phyloP scores from a whole-genome alignment of 2,113 vertebrate species.

The Lichenostomus cassidix region DNA sequence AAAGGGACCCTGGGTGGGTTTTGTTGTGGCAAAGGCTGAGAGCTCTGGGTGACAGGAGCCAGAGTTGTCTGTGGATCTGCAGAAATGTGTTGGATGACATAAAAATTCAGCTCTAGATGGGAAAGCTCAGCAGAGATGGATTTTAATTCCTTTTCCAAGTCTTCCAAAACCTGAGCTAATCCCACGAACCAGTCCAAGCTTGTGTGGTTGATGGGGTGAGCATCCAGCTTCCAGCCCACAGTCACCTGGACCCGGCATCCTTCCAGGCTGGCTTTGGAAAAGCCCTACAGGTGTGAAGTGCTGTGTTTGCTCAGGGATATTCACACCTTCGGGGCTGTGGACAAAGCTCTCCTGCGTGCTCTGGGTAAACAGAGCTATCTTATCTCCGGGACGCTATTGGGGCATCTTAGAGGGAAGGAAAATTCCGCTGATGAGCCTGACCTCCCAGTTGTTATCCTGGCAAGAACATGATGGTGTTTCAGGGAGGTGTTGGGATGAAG shows the following conservation, averaged over 20 bases:
- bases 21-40: neutral
- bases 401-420: slow-evolving; percentile 6
- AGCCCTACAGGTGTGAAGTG: slow-evolving; percentile 17
- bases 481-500: neutral
- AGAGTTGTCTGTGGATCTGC: neutral
- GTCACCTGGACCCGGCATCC: neutral
- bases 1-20: neutral
- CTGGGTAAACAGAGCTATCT: slow-evolving; percentile 24
- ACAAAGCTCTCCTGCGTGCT: slow-evolving; percentile 21
- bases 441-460: neutral
- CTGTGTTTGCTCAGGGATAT: slow-evolving; percentile 15
- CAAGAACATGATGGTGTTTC: neutral
- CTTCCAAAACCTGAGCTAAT: neutral
- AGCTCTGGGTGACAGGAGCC: neutral
- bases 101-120: neutral
- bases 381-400: neutral
- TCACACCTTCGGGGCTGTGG: neutral
- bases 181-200: neutral
- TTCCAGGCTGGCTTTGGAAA: neutral
- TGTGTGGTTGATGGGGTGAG: accelerated
- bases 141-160: neutral
- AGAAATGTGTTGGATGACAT: neutral
- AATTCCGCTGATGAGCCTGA: slow-evolving; percentile 9
- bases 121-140: neutral
- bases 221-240: neutral